Percentiles rank a stretch among this genome's conserved stretches.
These are phyloP conservation scores for Lottia scabra DNA, from an alignment of 2,888 invertebrate genomes.

Conservation along the genomic window DNA sequence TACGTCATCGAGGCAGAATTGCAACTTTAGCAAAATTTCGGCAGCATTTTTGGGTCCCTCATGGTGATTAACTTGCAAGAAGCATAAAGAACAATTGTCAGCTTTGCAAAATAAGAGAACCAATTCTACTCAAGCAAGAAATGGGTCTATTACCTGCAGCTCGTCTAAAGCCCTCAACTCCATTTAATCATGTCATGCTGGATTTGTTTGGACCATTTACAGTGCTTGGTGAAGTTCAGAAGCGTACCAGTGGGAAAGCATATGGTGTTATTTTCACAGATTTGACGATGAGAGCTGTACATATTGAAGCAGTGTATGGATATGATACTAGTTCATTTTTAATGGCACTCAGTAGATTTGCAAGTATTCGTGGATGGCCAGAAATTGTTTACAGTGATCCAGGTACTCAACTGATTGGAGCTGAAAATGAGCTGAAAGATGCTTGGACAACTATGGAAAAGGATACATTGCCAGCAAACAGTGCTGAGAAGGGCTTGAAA, in stretches of 20 bases:
- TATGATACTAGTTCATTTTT: constrained; percentile 17
- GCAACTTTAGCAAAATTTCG: constrained; percentile 16
- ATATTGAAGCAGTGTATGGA: constrained; percentile 13
- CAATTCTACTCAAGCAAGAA: constrained; percentile 9
- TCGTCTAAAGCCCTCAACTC: neutral
- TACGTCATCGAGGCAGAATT: constrained; percentile 7
- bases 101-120: constrained; percentile 7
- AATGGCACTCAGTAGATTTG: constrained; percentile 11
- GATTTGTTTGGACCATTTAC: constrained; percentile 10
- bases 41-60: constrained; percentile 7
- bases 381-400: constrained; percentile 10
- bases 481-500: neutral
- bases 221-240: constrained; percentile 15
- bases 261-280: constrained; percentile 15
- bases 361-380: constrained; percentile 14
- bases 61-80: constrained; percentile 9
- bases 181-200: constrained; percentile 1
- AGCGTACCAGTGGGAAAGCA: constrained; percentile 17
- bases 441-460: constrained; percentile 6
- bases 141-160: constrained; percentile 3
- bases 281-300: constrained; percentile 3
- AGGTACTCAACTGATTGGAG: constrained; percentile 16
- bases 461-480: neutral
- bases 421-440: constrained; percentile 8
- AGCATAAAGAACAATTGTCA: constrained; percentile 1